These are phyloP conservation scores for Anthopleura xanthogrammica DNA, from an alignment of 92 coral and sea anemone species.

Conservation along the genomic window DNA sequence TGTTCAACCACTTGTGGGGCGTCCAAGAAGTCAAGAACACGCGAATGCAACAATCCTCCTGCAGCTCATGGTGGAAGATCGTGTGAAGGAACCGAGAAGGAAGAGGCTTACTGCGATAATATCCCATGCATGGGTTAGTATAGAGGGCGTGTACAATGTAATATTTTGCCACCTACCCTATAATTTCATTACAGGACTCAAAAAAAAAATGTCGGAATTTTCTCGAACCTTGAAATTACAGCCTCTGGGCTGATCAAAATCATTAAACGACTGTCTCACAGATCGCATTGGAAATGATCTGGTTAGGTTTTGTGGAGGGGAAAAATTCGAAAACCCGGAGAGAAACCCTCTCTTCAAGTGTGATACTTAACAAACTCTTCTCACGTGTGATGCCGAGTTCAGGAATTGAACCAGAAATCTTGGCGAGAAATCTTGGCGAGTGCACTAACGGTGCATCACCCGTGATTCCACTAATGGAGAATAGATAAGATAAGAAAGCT, in stretches of 20 bases:
- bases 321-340: no score
- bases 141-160: neutral
- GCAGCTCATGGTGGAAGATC: constrained; percentile 80
- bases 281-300: no score
- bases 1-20: constrained; percentile 87
- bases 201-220: no score
- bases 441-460: no score
- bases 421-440: no score
- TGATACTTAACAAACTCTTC: no score
- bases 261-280: neutral
- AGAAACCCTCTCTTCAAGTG: neutral
- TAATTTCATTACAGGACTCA: neutral
- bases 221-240: no score
- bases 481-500: no score
- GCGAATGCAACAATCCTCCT: constrained; percentile 81
- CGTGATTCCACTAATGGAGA: no score
- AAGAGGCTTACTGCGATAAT: constrained; percentile 80
- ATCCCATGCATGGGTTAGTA: constrained; percentile 70
- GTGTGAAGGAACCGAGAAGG: constrained; percentile 78
- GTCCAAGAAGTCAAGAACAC: constrained; percentile 78
- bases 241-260: neutral
- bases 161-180: neutral
- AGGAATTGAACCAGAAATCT: no score
- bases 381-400: no score
- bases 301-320: no score